phyloP scores from a whole-genome alignment of 2,113 vertebrate species.

The Oophaga pumilio region DNA sequence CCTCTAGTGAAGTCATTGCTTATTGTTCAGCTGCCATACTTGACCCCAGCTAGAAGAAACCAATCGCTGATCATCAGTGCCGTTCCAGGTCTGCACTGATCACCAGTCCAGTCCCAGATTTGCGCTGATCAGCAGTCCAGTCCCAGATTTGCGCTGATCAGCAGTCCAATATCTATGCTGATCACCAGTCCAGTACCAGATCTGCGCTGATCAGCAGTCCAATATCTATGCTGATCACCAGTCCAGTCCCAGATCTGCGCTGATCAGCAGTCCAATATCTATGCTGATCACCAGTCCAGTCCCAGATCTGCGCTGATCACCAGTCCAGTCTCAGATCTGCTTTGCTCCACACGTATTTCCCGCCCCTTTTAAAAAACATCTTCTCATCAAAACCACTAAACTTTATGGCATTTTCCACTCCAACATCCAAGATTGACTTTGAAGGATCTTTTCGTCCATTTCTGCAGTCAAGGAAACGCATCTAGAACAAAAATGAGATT shows the following conservation, averaged over 20 bases:
- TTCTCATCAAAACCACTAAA: constrained; percentile 94
- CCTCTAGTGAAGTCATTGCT: background rate
- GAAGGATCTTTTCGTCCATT: constrained; percentile 91
- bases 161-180: too few species aligned
- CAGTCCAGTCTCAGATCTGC: constrained; percentile 89
- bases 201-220: too few species aligned
- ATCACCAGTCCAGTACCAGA: constrained; percentile 90
- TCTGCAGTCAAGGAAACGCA: constrained; percentile 92
- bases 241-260: too few species aligned
- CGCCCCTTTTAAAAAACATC: constrained; percentile 90
- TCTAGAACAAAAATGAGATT: constrained; percentile 70
- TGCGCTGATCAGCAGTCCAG: too few species aligned
- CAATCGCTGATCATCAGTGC: too few species aligned
- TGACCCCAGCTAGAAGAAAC: background rate
- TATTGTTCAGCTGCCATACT: background rate
- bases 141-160: too few species aligned
- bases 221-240: too few species aligned
- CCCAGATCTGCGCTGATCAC: constrained; percentile 67
- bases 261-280: too few species aligned
- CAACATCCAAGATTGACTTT: constrained; percentile 89
- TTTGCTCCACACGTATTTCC: constrained; percentile 94
- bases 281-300: too few species aligned
- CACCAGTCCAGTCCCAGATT: too few species aligned
- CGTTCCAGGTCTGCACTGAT: too few species aligned
- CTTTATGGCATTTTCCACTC: constrained; percentile 82